These are phyloP conservation scores for Ceratotherium simum DNA, from an alignment of 2,113 vertebrate species.

Conservation along the genomic window DNA sequence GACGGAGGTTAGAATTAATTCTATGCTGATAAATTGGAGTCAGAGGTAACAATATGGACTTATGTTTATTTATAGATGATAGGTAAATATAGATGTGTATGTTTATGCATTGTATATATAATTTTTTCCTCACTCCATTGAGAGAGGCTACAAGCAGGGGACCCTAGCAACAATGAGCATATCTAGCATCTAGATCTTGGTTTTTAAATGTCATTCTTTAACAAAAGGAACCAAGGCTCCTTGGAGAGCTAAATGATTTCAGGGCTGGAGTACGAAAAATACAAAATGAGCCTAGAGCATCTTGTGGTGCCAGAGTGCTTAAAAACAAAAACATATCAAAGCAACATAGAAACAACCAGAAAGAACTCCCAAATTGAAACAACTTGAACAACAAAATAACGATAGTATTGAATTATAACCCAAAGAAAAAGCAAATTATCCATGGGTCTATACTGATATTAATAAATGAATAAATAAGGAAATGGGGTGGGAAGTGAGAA, in stretches of 20 bases:
- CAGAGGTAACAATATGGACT: neutral
- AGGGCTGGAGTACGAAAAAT: neutral
- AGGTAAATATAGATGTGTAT: neutral
- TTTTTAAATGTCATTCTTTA: neutral
- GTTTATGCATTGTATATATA: neutral
- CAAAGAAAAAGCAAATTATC: neutral
- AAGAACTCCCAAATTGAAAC: neutral
- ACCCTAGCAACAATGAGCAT: neutral
- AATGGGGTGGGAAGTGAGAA: neutral
- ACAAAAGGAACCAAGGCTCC: neutral
- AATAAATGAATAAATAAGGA: neutral
- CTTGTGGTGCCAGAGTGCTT: neutral
- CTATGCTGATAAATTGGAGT: neutral
- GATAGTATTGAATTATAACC: neutral
- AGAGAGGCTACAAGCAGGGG: neutral
- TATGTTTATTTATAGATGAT: neutral
- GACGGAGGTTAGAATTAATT: neutral
- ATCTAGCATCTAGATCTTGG: neutral
- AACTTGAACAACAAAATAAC: neutral
- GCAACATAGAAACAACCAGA: neutral
- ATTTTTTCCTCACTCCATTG: neutral
- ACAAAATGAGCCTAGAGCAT: neutral
- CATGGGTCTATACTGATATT: neutral
- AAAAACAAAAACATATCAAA: neutral
- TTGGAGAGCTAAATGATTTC: neutral